Evolutionary conservation across 2,888 invertebrate genomes (phyloP).

Genomic region (Mythimna albipuncta): DNA sequence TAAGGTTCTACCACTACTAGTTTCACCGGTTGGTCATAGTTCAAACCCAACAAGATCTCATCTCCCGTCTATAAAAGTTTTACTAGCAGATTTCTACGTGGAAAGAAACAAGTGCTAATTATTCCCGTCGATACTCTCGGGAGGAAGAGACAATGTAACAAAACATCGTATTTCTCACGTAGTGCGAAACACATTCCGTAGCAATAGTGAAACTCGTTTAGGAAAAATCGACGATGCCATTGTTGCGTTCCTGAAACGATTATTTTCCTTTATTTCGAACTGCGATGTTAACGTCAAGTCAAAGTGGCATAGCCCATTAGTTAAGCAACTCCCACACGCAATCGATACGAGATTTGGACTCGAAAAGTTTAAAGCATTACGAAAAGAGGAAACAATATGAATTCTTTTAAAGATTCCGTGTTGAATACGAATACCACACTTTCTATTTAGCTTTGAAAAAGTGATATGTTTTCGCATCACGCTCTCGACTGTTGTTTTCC

Average conservation of each 20-base stretch:
- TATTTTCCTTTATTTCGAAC: constrained; percentile 38
- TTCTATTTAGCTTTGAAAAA: constrained; percentile 68
- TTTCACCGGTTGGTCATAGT: constrained; percentile 51
- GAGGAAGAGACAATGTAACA: constrained; percentile 58
- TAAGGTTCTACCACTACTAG: constrained; percentile 28
- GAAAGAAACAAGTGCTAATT: constrained; percentile 49
- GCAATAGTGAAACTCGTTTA: constrained; percentile 74
- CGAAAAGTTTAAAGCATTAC: constrained; percentile 51
- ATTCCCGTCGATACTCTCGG: constrained; percentile 57
- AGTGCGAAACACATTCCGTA: constrained; percentile 66
- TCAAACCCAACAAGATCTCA: constrained; percentile 37
- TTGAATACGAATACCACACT: constrained; percentile 63
- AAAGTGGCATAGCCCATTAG: constrained; percentile 42
- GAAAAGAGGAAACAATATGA: constrained; percentile 55
- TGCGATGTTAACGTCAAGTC: constrained; percentile 14
- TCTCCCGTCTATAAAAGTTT: constrained; percentile 44
- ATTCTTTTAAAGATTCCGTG: constrained; percentile 55
- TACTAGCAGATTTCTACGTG: constrained; percentile 54
- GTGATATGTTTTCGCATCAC: constrained; percentile 70
- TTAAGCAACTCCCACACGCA: constrained; percentile 53
- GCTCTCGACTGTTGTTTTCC: constrained; percentile 69
- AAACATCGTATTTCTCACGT: constrained; percentile 73
- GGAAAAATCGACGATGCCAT: constrained; percentile 71
- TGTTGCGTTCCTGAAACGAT: constrained; percentile 66
- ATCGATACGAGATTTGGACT: constrained; percentile 48